These are phyloP conservation scores for Carabus problematicus DNA, from an alignment of 2,888 invertebrate species.

Conservation along the genomic window DNA sequence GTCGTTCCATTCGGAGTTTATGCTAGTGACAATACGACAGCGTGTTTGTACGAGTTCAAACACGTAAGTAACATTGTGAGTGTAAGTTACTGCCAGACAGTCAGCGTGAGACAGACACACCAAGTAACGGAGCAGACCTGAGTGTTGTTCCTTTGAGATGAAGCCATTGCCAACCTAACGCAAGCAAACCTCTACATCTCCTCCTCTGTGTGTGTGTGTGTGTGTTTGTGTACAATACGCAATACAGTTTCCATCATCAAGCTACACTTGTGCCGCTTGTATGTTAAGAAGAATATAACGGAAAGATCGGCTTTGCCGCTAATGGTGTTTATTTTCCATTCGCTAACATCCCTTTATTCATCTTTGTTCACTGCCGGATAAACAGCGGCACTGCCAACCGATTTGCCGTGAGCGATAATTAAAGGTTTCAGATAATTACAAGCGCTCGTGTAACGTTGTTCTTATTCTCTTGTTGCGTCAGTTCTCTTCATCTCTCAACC, in stretches of 20 bases:
- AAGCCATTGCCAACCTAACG: no score
- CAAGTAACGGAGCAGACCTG: no score
- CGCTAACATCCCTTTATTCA: conserved; percentile 46
- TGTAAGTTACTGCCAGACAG: no score
- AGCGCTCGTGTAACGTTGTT: conserved; percentile 29
- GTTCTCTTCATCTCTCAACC: conserved; percentile 1
- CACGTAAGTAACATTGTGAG: no score
- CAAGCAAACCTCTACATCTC: not conserved
- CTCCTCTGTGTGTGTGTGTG: not conserved
- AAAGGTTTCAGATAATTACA: conserved; percentile 54
- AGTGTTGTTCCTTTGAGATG: no score
- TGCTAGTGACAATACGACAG: no score
- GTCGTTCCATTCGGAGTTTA: no score
- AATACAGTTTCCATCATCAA: not conserved
- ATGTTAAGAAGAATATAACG: conserved; percentile 31
- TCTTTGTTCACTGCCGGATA: conserved; percentile 43
- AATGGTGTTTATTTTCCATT: conserved; percentile 50
- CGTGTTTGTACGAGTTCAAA: no score
- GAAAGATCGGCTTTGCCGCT: conserved; percentile 41
- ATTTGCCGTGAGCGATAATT: conserved; percentile 52
- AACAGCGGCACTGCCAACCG: conserved; percentile 39
- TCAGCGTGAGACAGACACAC: no score
- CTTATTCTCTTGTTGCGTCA: no score
- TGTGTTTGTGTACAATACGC: no score
- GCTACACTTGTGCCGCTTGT: not conserved